Evolutionary conservation across 1,140 invertebrate species (phyloP).

Genomic region (Paralvinella palmiformis): DNA sequence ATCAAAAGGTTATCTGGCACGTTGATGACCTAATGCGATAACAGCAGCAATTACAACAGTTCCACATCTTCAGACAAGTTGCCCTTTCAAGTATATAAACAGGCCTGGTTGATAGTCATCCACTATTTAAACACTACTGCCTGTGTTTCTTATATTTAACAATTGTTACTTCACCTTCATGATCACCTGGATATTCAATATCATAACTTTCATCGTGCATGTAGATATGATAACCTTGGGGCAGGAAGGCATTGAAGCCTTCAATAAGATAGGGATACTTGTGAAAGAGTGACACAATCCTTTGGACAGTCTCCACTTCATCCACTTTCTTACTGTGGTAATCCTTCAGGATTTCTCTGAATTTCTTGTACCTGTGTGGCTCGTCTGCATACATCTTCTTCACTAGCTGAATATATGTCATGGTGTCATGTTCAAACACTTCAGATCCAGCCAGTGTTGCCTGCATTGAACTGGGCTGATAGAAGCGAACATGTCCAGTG

Average conservation of each 20-base stretch:
- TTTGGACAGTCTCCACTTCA: constrained; percentile 8
- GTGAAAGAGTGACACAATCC: constrained; percentile 2
- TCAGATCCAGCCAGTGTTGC: background rate
- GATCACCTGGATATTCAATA: background rate
- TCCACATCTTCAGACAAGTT: too few species aligned
- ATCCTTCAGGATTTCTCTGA: background rate
- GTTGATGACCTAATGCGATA: too few species aligned
- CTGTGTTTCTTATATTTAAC: too few species aligned
- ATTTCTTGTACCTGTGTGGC: background rate
- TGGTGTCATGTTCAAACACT: background rate
- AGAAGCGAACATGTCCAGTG: background rate
- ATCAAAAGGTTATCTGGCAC: too few species aligned
- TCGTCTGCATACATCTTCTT: background rate
- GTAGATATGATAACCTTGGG: background rate
- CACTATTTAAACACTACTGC: too few species aligned
- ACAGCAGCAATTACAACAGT: too few species aligned
- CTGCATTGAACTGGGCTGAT: background rate
- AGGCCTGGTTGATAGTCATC: too few species aligned
- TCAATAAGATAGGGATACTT: background rate
- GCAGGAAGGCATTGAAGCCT: constrained; percentile 14
- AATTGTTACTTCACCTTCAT: background rate
- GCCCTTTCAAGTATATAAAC: too few species aligned
- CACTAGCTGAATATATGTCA: background rate
- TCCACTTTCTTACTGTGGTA: background rate
- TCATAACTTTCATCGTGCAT: background rate